A percentile compares a stretch with the other conserved stretches of the same genome.
Evolutionary conservation across 2,113 vertebrate species (phyloP).

Genomic region (Ctenodactylus gundi): DNA sequence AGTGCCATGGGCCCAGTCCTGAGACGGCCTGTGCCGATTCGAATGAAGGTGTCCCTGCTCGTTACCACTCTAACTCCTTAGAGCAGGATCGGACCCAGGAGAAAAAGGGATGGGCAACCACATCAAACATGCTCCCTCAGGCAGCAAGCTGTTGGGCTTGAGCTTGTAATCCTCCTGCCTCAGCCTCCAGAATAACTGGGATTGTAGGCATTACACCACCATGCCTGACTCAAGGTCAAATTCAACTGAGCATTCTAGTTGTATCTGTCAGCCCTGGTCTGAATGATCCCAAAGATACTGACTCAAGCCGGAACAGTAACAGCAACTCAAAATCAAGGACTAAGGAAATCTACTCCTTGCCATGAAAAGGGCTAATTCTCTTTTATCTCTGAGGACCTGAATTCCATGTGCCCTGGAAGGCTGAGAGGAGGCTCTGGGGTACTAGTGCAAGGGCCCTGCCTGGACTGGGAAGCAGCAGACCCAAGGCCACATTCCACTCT

Average conservation of each 20-base stretch:
- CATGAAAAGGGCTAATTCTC: background rate
- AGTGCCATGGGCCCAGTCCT: background rate
- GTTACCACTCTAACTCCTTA: constrained; percentile 63
- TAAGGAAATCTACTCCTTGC: background rate
- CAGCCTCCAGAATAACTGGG: background rate
- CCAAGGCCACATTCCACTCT: background rate
- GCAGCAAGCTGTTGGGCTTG: background rate
- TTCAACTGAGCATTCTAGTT: background rate
- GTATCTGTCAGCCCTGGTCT: background rate
- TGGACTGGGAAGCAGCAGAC: background rate
- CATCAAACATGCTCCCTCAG: constrained; percentile 59
- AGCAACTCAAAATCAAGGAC: background rate
- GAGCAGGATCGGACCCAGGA: constrained; percentile 44
- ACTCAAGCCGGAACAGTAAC: background rate
- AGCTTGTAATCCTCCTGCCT: background rate
- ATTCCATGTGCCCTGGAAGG: background rate
- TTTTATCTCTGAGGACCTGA: background rate
- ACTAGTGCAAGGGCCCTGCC: background rate
- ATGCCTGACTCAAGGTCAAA: background rate
- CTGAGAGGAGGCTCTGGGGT: background rate
- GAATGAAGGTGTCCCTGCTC: constrained; percentile 22
- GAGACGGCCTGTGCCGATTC: background rate
- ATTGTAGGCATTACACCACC: background rate
- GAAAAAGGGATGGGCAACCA: constrained; percentile 21
- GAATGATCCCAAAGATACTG: background rate